These are phyloP conservation scores for Limanda limanda DNA, from an alignment of 2,113 vertebrate species.

Conservation along the genomic window DNA sequence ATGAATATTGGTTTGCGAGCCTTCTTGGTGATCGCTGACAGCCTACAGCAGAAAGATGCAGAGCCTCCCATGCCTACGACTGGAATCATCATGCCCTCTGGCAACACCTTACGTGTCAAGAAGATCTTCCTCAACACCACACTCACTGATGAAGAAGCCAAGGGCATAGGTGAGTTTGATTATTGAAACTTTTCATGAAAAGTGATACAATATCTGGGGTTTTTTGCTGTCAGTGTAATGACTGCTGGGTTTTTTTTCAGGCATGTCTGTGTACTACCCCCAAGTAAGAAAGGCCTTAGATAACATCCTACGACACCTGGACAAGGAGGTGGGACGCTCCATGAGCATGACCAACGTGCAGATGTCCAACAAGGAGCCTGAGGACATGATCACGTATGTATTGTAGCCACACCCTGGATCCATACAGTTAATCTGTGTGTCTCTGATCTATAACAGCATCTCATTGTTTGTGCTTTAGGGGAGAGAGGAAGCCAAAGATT, in stretches of 20 bases:
- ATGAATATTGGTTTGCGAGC: constrained; percentile 99
- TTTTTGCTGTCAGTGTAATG: neutral
- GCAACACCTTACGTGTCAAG: constrained; percentile 98
- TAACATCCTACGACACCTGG: constrained; percentile 95
- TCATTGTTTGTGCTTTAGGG: constrained; percentile 80
- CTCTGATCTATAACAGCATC: neutral
- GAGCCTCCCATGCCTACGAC: constrained; percentile 99
- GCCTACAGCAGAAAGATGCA: constrained; percentile 97
- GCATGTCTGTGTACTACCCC: constrained; percentile 98
- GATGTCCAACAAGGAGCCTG: constrained; percentile 99
- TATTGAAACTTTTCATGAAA: neutral
- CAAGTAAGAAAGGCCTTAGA: constrained; percentile 98
- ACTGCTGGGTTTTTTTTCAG: constrained; percentile 75
- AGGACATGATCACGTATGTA: constrained; percentile 99
- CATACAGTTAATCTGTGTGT: neutral
- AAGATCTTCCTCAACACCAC: constrained; percentile 99
- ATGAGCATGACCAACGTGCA: constrained; percentile 99
- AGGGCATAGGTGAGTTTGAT: constrained; percentile 90
- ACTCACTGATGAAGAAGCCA: constrained; percentile 97
- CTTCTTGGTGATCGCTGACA: constrained; percentile 98
- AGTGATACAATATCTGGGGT: too few species aligned
- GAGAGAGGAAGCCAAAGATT: constrained; percentile 99
- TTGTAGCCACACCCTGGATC: neutral
- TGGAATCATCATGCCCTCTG: constrained; percentile 95
- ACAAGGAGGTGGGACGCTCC: constrained; percentile 98